Conservation (phyloP, 2,888 invertebrate species). For the Lasius fuliginosus region DNA sequence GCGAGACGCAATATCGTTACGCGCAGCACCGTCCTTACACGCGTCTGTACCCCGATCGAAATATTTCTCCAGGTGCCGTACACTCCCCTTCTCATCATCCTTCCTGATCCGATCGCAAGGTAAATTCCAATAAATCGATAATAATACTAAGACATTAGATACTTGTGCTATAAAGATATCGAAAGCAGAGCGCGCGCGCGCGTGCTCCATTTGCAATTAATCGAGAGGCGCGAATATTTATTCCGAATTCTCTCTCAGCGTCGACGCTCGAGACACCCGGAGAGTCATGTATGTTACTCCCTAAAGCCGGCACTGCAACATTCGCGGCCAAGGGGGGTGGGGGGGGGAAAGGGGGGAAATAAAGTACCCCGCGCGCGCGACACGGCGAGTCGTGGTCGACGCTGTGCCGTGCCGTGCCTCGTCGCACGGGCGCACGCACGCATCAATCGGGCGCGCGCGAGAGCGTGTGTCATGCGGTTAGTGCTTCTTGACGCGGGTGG, state of each 20-base stretch:
- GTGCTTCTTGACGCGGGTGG: conserved; percentile 22
- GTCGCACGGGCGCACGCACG: conserved; percentile 4
- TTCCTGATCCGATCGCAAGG: neutral
- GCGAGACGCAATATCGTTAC: conserved; percentile 64
- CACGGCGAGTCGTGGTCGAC: conserved; percentile 40
- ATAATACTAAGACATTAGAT: too few relatives aligned
- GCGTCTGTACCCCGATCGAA: neutral
- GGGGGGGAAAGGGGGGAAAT: neutral
- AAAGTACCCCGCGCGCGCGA: conserved; percentile 13
- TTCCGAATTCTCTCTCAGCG: neutral
- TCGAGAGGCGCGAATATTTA: neutral
- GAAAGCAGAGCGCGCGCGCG: neutral
- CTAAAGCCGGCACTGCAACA: conserved; percentile 11
- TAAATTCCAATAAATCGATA: neutral
- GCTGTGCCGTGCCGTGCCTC: conserved; percentile 16
- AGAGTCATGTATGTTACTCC: neutral
- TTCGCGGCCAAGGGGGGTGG: too few relatives aligned
- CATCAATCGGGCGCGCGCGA: conserved; percentile 30
- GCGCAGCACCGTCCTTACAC: conserved; percentile 58
- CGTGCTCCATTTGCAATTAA: neutral
- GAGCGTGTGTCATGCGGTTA: conserved; percentile 34
- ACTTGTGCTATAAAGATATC: too few relatives aligned
- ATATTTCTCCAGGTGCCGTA: conserved; percentile 36
- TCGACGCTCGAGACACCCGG: neutral
- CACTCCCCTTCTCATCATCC: neutral